Conservation (phyloP, 2,113 vertebrate genomes). For the Channa maculata region DNA sequence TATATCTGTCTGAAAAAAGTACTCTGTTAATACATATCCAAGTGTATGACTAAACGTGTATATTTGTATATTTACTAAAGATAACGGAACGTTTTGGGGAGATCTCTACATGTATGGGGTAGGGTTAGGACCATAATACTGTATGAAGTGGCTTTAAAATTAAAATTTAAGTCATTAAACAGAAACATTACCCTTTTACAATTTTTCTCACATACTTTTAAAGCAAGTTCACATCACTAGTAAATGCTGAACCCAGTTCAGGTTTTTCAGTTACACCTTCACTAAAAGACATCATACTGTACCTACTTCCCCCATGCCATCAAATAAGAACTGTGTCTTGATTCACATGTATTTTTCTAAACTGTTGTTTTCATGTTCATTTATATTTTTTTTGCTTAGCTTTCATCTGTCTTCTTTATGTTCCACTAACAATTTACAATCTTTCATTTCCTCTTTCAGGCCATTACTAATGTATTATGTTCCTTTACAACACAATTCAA, state of each 20-base stretch:
- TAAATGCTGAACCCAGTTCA: not conserved
- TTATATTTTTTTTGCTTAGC: not conserved
- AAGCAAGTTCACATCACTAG: not conserved
- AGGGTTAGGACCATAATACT: not conserved
- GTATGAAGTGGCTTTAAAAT: not conserved
- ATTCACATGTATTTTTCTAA: no score
- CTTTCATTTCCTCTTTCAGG: slow-evolving; percentile 28
- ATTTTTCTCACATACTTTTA: not conserved
- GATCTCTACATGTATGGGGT: not conserved
- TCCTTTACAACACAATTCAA: slow-evolving; percentile 37
- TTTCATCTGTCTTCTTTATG: not conserved
- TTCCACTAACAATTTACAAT: not conserved
- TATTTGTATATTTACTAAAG: not conserved
- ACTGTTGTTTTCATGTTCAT: not conserved
- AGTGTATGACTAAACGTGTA: no score
- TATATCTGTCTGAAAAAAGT: not conserved
- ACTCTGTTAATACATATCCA: no score
- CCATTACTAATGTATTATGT: not conserved
- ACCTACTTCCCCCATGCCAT: not conserved
- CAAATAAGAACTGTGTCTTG: not conserved
- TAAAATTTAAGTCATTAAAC: not conserved
- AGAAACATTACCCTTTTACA: not conserved
- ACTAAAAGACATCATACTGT: not conserved
- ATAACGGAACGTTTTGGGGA: not conserved
- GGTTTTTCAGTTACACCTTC: not conserved